Percentiles rank a stretch among this genome's conserved stretches.
Conservation (phyloP, 1,140 invertebrate genomes). For the Drosophila parvula region DNA sequence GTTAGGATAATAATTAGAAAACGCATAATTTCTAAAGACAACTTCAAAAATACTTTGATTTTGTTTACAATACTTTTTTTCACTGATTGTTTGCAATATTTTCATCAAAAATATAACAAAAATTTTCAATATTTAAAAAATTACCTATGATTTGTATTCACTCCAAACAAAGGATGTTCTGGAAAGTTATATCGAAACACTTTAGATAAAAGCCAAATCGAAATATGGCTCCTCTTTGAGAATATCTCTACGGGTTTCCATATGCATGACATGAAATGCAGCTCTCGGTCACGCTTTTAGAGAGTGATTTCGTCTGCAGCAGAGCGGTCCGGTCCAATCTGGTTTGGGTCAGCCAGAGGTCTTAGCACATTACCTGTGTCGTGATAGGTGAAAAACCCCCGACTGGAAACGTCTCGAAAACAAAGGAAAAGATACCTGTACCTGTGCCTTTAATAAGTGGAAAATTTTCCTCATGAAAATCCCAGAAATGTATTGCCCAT, state of each 20-base stretch:
- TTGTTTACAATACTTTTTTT: too few relatives aligned
- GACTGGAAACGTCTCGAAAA: constrained; percentile 20
- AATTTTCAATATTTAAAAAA: neutral
- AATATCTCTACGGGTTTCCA: neutral
- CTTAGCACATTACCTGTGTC: constrained; percentile 25
- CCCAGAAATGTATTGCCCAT: constrained; percentile 4
- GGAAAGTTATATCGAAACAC: neutral
- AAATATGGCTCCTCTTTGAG: neutral
- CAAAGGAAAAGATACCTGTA: constrained; percentile 9
- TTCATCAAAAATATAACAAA: too few relatives aligned
- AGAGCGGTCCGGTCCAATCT: constrained; percentile 24
- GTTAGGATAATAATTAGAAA: too few relatives aligned
- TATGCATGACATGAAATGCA: constrained; percentile 4
- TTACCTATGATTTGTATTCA: neutral
- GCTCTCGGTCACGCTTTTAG: constrained; percentile 16
- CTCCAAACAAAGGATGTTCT: neutral
- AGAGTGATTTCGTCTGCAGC: constrained; percentile 29
- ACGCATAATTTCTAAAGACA: too few relatives aligned
- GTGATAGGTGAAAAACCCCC: constrained; percentile 10
- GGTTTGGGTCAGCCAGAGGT: constrained; percentile 36
- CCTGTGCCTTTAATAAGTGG: constrained; percentile 23
- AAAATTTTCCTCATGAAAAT: constrained; percentile 30
- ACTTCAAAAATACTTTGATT: too few relatives aligned
- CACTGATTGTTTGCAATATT: too few relatives aligned
- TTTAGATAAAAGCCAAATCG: neutral